A percentile compares a stretch with the other conserved stretches of the same genome.
phyloP scores from a whole-genome alignment of 2,888 invertebrate genomes.

The Strigamia transsilvanica region DNA sequence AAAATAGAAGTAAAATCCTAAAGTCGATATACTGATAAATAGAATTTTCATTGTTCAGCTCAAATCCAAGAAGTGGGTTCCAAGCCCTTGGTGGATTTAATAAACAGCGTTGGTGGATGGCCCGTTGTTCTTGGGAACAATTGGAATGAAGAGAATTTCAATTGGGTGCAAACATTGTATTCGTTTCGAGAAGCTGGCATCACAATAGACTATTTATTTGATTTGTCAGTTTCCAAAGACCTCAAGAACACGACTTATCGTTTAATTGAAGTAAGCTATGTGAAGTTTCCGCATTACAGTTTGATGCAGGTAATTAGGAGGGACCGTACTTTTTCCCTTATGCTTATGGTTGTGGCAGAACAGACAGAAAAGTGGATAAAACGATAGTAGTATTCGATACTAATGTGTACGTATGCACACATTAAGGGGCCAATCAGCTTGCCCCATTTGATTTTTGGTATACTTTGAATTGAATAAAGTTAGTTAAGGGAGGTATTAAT shows the following conservation, averaged over 20 bases:
- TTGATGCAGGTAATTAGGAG: too few species aligned
- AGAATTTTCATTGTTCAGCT: slow-evolving; percentile 42
- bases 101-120: slow-evolving; percentile 87
- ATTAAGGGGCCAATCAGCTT: too few species aligned
- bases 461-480: too few species aligned
- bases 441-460: too few species aligned
- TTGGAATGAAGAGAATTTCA: slow-evolving; percentile 76
- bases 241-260: slow-evolving; percentile 86
- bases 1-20: not conserved
- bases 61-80: slow-evolving; percentile 68
- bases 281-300: too few species aligned
- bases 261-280: slow-evolving; percentile 79
- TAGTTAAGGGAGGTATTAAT: too few species aligned
- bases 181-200: slow-evolving; percentile 81
- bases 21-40: slow-evolving; percentile 3
- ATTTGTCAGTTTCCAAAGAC: slow-evolving; percentile 88
- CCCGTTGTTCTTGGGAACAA: slow-evolving; percentile 81
- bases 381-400: too few species aligned
- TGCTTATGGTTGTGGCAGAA: too few species aligned
- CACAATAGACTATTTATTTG: slow-evolving; percentile 88
- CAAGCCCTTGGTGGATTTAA: slow-evolving; percentile 74
- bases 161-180: slow-evolving; percentile 84
- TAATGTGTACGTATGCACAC: too few species aligned
- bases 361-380: too few species aligned
- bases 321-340: too few species aligned